Percentiles rank a stretch among this genome's conserved stretches.
phyloP scores from a whole-genome alignment of 2,113 vertebrate genomes.

The Progne subis region DNA sequence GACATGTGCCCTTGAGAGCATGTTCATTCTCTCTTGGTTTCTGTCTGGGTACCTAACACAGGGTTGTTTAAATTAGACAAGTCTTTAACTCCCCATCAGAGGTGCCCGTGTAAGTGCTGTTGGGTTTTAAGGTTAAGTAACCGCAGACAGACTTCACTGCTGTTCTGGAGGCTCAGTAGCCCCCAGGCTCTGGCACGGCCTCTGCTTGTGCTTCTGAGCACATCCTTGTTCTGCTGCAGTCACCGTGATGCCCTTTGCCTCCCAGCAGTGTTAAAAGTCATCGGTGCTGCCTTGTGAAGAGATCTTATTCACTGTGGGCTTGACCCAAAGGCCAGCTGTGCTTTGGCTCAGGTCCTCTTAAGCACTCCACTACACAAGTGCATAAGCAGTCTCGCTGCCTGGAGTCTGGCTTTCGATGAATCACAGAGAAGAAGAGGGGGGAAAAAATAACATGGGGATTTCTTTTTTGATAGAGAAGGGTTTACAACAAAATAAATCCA shows the following conservation, averaged over 20 bases:
- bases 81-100: constrained; percentile 28
- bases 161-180: background rate
- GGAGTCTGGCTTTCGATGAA: constrained; percentile 4
- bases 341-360: background rate
- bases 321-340: constrained; percentile 15
- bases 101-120: background rate
- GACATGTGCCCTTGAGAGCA: background rate
- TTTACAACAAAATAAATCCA: constrained; percentile 65
- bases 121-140: constrained; percentile 48
- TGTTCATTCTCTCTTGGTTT: background rate
- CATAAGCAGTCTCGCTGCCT: background rate
- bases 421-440: background rate
- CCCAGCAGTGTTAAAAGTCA: constrained; percentile 1
- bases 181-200: background rate
- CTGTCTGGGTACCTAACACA: background rate
- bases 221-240: background rate
- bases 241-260: background rate
- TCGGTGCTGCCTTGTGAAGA: background rate
- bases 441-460: background rate
- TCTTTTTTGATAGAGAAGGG: constrained; percentile 16
- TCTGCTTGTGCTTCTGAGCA: background rate
- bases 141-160: background rate
- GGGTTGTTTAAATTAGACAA: background rate
- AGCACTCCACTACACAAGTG: background rate
- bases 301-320: background rate